Evolutionary conservation across 2,113 vertebrate species (phyloP).

Genomic region (Apistogramma diplotaenia): DNA sequence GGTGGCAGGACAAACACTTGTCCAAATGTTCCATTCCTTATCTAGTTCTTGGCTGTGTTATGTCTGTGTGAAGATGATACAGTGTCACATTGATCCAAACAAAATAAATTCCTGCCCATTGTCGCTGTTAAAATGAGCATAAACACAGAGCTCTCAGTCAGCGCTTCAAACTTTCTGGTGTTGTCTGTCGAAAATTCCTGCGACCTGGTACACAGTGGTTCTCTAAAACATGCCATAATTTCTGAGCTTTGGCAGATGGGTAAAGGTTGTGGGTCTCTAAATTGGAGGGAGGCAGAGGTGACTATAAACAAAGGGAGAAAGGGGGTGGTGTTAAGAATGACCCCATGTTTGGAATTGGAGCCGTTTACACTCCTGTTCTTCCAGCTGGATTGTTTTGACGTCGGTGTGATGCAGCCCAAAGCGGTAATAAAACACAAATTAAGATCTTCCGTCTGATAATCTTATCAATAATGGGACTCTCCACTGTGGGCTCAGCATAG

Average conservation of each 20-base stretch:
- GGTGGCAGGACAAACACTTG: slow-evolving; percentile 53
- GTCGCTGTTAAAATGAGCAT: slow-evolving; percentile 63
- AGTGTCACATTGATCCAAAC: slow-evolving; percentile 71
- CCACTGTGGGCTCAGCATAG: neutral
- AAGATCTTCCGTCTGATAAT: slow-evolving; percentile 54
- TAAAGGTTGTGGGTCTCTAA: slow-evolving; percentile 33
- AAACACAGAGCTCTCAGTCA: slow-evolving; percentile 64
- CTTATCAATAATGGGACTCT: slow-evolving; percentile 55
- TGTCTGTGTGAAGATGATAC: slow-evolving; percentile 60
- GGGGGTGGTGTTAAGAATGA: slow-evolving; percentile 5
- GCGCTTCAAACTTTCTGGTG: slow-evolving; percentile 44
- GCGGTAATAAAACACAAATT: slow-evolving; percentile 55
- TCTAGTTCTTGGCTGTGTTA: slow-evolving; percentile 59
- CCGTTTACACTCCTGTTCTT: slow-evolving; percentile 15
- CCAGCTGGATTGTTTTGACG: slow-evolving; percentile 60
- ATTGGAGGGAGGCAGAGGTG: slow-evolving; percentile 24
- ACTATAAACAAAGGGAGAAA: slow-evolving; percentile 53
- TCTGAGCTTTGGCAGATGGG: slow-evolving; percentile 45
- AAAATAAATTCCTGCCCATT: slow-evolving; percentile 73
- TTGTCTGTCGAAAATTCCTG: slow-evolving; percentile 21
- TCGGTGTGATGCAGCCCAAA: slow-evolving; percentile 37
- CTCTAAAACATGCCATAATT: slow-evolving; percentile 36
- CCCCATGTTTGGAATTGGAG: slow-evolving; percentile 19
- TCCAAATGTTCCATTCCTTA: slow-evolving; percentile 74
- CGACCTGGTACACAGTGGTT: slow-evolving; percentile 32